phyloP scores from a whole-genome alignment of 2,888 invertebrate species.

The Seira musarum region DNA sequence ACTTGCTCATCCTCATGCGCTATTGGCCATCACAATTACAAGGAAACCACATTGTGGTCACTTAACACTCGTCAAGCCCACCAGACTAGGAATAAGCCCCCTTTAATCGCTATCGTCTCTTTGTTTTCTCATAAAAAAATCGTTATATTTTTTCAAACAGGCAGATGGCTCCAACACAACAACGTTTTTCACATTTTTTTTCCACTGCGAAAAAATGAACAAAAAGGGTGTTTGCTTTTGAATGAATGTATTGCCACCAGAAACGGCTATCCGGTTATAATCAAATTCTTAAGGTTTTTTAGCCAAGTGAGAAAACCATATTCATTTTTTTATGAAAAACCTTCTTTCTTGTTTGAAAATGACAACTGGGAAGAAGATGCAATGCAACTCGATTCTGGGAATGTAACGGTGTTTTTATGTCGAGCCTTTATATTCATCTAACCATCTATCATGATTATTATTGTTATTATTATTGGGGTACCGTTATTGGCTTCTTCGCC shows the following conservation, averaged over 20 bases:
- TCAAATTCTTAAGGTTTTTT: not conserved
- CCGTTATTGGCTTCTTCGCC: slow-evolving; percentile 37
- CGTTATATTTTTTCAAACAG: too few relatives aligned
- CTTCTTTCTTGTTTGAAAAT: slow-evolving; percentile 9
- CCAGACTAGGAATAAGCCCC: too few relatives aligned
- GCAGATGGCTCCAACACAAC: too few relatives aligned
- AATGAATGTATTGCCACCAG: not conserved
- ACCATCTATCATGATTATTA: slow-evolving; percentile 52
- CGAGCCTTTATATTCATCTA: slow-evolving; percentile 14
- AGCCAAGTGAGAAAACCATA: slow-evolving; percentile 22
- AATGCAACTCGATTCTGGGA: slow-evolving; percentile 13
- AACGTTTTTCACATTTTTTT: too few relatives aligned
- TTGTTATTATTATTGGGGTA: slow-evolving; percentile 55
- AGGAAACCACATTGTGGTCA: too few relatives aligned
- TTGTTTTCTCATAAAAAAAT: too few relatives aligned
- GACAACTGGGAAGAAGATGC: too few relatives aligned
- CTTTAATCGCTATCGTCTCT: too few relatives aligned
- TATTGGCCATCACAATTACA: too few relatives aligned
- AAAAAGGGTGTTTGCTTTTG: not conserved
- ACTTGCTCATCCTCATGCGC: too few relatives aligned
- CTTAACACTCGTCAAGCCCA: too few relatives aligned
- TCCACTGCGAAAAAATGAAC: too few relatives aligned
- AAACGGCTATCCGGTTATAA: slow-evolving; percentile 1
- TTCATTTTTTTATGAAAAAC: slow-evolving; percentile 9
- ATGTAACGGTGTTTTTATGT: slow-evolving; percentile 2